Evolutionary conservation across 2,888 invertebrate species (phyloP).

Genomic region (Tricholauxania praeusta): DNA sequence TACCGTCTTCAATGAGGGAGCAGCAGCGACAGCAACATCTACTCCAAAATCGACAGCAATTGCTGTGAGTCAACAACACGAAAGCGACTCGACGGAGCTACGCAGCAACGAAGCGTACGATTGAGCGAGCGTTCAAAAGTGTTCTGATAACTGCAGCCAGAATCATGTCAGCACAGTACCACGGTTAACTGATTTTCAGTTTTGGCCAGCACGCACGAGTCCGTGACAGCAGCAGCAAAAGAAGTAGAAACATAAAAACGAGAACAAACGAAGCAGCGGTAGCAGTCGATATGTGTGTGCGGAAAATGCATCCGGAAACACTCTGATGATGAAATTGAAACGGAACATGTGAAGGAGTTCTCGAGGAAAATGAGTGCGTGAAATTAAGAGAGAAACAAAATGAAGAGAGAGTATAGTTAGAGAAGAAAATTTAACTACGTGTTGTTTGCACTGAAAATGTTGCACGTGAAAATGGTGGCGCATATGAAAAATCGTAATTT

Average conservation of each 20-base stretch:
- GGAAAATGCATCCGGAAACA: background rate
- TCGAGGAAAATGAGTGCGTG: background rate
- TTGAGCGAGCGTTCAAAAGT: constrained; percentile 16
- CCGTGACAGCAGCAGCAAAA: background rate
- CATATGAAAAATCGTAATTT: no score
- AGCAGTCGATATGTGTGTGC: background rate
- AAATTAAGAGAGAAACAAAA: background rate
- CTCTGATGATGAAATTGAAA: constrained; percentile 11
- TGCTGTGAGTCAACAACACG: no score
- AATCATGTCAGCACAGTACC: constrained; percentile 22
- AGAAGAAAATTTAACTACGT: no score
- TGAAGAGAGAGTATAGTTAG: no score
- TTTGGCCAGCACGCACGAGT: constrained; percentile 24
- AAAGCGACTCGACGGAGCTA: no score
- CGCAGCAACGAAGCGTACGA: constrained; percentile 16
- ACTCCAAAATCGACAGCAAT: background rate
- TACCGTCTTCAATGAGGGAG: background rate
- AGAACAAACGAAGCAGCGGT: constrained; percentile 11
- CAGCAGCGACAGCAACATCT: background rate
- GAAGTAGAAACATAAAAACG: constrained; percentile 5
- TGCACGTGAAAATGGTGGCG: no score
- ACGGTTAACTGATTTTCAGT: constrained; percentile 35
- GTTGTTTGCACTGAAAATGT: no score
- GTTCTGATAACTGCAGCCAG: background rate
- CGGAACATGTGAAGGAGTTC: constrained; percentile 8